These are phyloP conservation scores for Tetrax tetrax DNA, from an alignment of 2,113 vertebrate species.

Conservation along the genomic window DNA sequence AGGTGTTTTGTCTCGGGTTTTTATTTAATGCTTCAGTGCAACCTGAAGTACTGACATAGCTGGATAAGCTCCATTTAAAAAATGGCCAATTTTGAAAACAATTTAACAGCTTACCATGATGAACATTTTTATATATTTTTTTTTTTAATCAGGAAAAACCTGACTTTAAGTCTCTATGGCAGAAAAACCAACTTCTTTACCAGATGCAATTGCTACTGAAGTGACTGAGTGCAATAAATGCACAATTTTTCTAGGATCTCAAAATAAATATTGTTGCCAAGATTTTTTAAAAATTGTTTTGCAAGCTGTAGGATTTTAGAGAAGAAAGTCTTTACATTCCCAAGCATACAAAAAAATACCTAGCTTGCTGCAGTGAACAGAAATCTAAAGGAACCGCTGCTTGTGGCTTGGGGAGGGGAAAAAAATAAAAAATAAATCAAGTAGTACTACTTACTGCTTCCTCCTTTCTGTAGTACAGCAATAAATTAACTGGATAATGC, in stretches of 20 bases:
- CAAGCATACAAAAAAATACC: not conserved
- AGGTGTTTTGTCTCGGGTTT: constrained; percentile 87
- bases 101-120: constrained; percentile 80
- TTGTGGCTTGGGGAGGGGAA: too few relatives aligned
- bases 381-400: not conserved
- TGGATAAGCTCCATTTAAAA: constrained; percentile 92
- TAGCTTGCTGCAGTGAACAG: not conserved
- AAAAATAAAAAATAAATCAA: not conserved
- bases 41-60: constrained; percentile 88
- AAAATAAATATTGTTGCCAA: not conserved
- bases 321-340: not conserved
- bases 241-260: not conserved
- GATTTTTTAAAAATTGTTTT: not conserved
- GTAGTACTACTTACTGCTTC: not conserved
- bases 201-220: not conserved
- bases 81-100: constrained; percentile 87
- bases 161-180: not conserved
- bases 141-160: constrained; percentile 7
- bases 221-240: not conserved
- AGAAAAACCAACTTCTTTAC: not conserved
- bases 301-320: not conserved
- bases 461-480: not conserved
- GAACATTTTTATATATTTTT: constrained; percentile 25
- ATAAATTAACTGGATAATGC: not conserved
- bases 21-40: constrained; percentile 95